Evolutionary conservation across 2,888 invertebrate genomes (phyloP).

Genomic region (Limnephilus marmoratus): DNA sequence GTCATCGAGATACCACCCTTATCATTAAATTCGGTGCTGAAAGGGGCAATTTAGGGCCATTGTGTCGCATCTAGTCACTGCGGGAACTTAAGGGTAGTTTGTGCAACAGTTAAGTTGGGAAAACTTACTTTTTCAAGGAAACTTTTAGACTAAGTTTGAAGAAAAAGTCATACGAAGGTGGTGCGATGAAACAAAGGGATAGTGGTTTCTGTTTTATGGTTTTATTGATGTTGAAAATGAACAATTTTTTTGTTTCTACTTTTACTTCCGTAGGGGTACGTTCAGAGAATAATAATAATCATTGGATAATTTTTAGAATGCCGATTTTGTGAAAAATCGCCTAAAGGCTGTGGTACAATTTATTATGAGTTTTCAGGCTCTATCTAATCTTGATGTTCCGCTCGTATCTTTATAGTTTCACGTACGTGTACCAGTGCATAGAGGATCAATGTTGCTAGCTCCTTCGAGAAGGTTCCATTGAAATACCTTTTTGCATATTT

Average conservation of each 20-base stretch:
- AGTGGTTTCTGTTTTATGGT: not conserved
- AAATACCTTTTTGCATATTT: too few species aligned
- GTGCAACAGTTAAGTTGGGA: conserved; percentile 13
- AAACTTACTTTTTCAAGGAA: not conserved
- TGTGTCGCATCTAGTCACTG: conserved; percentile 2
- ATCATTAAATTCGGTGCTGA: not conserved
- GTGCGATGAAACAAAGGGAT: not conserved
- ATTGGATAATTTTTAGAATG: too few species aligned
- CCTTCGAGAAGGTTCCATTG: too few species aligned
- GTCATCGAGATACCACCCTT: conserved; percentile 32
- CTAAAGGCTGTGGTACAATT: too few species aligned
- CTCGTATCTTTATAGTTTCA: too few species aligned
- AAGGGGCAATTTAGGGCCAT: conserved; percentile 37
- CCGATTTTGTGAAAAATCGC: too few species aligned
- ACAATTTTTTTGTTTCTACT: not conserved
- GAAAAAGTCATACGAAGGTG: not conserved
- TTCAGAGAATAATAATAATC: too few species aligned
- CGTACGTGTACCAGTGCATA: too few species aligned
- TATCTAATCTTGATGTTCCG: too few species aligned
- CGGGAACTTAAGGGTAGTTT: conserved; percentile 10
- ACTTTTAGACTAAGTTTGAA: not conserved
- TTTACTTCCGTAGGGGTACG: not conserved
- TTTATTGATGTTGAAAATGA: not conserved
- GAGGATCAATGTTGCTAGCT: too few species aligned
- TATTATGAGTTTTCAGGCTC: too few species aligned